Base-by-base conservation (phyloP, 2,888 invertebrate species). In the Melieria omissa region DNA sequence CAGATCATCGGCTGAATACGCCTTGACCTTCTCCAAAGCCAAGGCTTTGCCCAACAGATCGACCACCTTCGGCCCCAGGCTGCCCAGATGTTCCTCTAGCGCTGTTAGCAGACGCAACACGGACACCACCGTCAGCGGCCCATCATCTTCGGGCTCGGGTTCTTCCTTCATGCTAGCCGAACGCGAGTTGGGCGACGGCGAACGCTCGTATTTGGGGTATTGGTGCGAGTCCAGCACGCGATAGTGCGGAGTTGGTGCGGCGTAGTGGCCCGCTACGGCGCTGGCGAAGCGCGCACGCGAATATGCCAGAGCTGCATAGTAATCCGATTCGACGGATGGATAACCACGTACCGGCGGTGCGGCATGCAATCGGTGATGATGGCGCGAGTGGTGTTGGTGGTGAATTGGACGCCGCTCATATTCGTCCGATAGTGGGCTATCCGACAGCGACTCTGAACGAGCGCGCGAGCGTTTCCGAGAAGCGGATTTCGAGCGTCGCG, bases 51-150 rank as follows among this genome's bases (percentile, higher is more conserved):
- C 92, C n/a, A 95, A 87, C 75, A 95, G 84, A 73, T 93, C 92
- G 0, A 94, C 91, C 12, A 95, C 89, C 85, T 92, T 93, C 0
- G 95, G 95, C 0, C 95, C 95, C 6, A 95, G 88, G 52, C 94
- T 94, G n/a, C 95, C 95, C 64, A 96, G 87, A 81, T 93, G 93
- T 78, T 92, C 93, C 84, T 96, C 95, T 5, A 96, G 87, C 0
- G 95, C 95, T 0, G 94, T 93, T 0, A 96, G 88, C 75, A 93
- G 88, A 52, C 95, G 89, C 71, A 95, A 85, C 64, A 94, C 92
- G 42, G 90, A 90, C 4, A 93, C 91, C 7, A 92, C 89, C 41
- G 89, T 90, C 8, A 89, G 81, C 14, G 89, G 88, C 0, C 83
- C 87, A 62, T 90, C 89, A 71, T 90, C 90, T 9, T 84, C 77